Base-by-base conservation (phyloP, 2,888 invertebrate genomes). In the Clanis bilineata region DNA sequence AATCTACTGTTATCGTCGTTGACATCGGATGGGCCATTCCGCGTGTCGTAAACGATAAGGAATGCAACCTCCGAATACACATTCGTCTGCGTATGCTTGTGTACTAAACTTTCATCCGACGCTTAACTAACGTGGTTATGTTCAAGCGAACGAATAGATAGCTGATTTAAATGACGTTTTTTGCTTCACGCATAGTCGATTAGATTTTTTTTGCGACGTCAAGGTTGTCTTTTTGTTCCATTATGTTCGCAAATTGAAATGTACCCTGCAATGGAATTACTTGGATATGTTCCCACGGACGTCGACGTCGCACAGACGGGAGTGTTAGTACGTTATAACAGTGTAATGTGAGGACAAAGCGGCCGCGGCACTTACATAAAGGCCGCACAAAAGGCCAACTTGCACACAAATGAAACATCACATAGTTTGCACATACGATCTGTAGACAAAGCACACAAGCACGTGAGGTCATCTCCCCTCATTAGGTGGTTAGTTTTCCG, bases 401-500 rank as follows among this genome's bases (percentile, higher is more conserved):
- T 74, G 75, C 82, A 83, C 85, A 87, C 85, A 83, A 84, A 84
- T 82, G 82, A 81, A 85, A n/a, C 77, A 78, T 73, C 55, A 79
- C 82, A 73, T 82, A 79, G 82, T 85, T 86, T 85, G 85, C 86
- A 85, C 83, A 81, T 83, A 83, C 77, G 81, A 73, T 75, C 76
- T 76, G 79, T 83, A 86, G 86, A 87, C 86, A 86, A 86, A 85
- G 86, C 88, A 90, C 90, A 90, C 90, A 86, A 84, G 82, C 85
- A 86, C 86, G 87, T 85, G 89, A 90, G 91, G 91, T 92, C 91
- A 92, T 92, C 91, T 91, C 91, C 91, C 91, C 91, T 92, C 91
- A 91, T 92, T 92, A 92, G 90, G 90, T 89, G 91, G 91, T 91
- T 92, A 91, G 91, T 92, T 92, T 91, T 90, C 90, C 92, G 90